Conservation (phyloP, 1,140 invertebrate species). For the Aphelinus certus region DNA sequence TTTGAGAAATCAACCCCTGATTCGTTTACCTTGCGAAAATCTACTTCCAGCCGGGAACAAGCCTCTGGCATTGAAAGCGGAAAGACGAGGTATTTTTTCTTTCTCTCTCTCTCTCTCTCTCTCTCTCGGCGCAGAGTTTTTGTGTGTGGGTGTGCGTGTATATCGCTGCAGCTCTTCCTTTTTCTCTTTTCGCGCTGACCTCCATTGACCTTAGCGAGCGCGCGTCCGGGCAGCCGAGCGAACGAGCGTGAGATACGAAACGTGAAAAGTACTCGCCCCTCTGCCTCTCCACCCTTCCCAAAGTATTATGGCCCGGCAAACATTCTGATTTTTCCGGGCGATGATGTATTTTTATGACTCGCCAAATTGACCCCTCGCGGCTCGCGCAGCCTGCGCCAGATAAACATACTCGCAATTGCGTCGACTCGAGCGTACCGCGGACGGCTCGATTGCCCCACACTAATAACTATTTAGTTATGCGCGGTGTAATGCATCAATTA, state of each 20-base stretch:
- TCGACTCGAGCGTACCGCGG: too few relatives aligned
- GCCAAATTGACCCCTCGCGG: too few relatives aligned
- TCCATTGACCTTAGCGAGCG: constrained; percentile 1
- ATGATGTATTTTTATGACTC: constrained; percentile 14
- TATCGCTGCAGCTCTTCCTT: not conserved
- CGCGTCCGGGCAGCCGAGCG: too few relatives aligned
- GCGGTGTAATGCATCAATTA: too few relatives aligned
- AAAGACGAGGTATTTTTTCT: not conserved
- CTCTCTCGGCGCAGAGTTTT: too few relatives aligned
- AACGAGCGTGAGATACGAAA: not conserved
- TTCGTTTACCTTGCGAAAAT: constrained; percentile 52
- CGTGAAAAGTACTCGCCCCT: constrained; percentile 13
- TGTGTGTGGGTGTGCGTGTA: too few relatives aligned
- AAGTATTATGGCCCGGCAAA: not conserved
- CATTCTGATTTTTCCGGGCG: constrained; percentile 19
- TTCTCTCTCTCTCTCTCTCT: too few relatives aligned
- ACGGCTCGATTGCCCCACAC: too few relatives aligned
- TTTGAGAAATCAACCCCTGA: constrained; percentile 54
- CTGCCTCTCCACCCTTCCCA: too few relatives aligned
- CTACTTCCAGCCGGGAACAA: constrained; percentile 38
- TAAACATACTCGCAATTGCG: too few relatives aligned
- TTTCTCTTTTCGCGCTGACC: constrained; percentile 20
- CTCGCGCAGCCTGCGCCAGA: too few relatives aligned
- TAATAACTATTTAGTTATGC: too few relatives aligned
- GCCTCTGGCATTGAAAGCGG: constrained; percentile 47